Base-by-base conservation (phyloP, 1,140 invertebrate genomes). In the Drosophila tristis region DNA sequence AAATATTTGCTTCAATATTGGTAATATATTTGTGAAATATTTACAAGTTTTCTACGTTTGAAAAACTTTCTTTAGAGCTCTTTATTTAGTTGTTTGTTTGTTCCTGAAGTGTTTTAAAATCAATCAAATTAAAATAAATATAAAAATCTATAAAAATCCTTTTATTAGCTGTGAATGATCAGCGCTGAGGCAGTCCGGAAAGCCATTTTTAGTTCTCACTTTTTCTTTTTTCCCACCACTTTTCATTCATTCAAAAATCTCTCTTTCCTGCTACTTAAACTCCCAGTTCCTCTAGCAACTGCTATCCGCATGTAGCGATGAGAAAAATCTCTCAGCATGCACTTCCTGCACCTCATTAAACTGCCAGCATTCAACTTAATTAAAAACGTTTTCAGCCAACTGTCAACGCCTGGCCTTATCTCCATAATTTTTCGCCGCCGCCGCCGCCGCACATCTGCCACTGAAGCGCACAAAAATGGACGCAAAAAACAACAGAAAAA, bases 311-410 rank as follows among this genome's bases (percentile, higher is more conserved):
- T n/a, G 61, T 31, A 49, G 15, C 6, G 26, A 8, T 70, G 61
- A 23, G n/a, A 61, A 78, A 58, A 58, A 57, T 49, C 25, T 48
- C 15, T 13, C 35, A 63, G 20, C 51, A 50, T 66, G 63, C 66
- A 81, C 78, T 75, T 87, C 74, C 81, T 87, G 81, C 82, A 78
- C 64, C 70, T 86, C 79, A 82, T 82, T 81, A 81, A 87, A 75
- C 70, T 75, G 56, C 70, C 84, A 86, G 68, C 81, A 75, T 74
- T 81, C 74, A 87, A 86, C 82, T 86, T 86, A 86, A 86, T 86
- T 86, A 86, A 86, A 86, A 86, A 86, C 74, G 51, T 86, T 86
- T 87, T 77, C 78, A 72, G 62, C 55, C 82, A 82, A 86, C 81
- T 86, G 81, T 86, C 81, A 86, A 87, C 81, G 82, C 78, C 78